These are phyloP conservation scores for Xanthostigma xanthostigma DNA, from an alignment of 2,888 invertebrate genomes.

Conservation along the genomic window DNA sequence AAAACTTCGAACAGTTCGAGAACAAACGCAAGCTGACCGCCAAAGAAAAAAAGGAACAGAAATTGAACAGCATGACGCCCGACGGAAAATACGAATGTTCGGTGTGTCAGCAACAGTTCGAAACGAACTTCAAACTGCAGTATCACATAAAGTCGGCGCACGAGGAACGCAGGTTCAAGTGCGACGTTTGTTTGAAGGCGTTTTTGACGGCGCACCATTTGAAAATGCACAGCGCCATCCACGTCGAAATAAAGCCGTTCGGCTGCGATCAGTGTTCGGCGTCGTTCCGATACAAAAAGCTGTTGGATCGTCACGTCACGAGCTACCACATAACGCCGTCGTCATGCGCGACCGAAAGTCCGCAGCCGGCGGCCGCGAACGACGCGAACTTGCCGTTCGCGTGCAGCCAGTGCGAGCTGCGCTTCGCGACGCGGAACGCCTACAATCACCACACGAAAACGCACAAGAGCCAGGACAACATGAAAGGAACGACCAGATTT, in stretches of 20 bases:
- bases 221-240: slow-evolving; percentile 12
- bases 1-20: not conserved
- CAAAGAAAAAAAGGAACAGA: slow-evolving; percentile 7
- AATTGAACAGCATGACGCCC: slow-evolving; percentile 2
- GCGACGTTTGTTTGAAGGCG: slow-evolving; percentile 32
- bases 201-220: slow-evolving; percentile 30
- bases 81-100: slow-evolving; percentile 6
- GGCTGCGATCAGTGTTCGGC: slow-evolving; percentile 26
- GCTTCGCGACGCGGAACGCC: slow-evolving; percentile 26
- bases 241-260: slow-evolving; percentile 4
- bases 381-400: slow-evolving; percentile 19
- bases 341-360: not conserved
- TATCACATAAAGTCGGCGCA: slow-evolving; percentile 9
- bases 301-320: slow-evolving; percentile 25
- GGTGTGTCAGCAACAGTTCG: slow-evolving; percentile 9
- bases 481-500: not conserved
- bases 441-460: slow-evolving; percentile 22
- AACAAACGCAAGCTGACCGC: not conserved
- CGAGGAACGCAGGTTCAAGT: slow-evolving; percentile 25
- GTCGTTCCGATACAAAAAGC: slow-evolving; percentile 25
- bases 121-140: slow-evolving; percentile 11
- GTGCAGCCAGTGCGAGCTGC: slow-evolving; percentile 25
- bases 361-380: not conserved
- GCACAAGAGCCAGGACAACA: slow-evolving; percentile 1
- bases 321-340: slow-evolving; percentile 23